A percentile compares a stretch with the other conserved stretches of the same genome.
phyloP scores from a whole-genome alignment of 1,140 invertebrate species.

The Chelonus insularis region DNA sequence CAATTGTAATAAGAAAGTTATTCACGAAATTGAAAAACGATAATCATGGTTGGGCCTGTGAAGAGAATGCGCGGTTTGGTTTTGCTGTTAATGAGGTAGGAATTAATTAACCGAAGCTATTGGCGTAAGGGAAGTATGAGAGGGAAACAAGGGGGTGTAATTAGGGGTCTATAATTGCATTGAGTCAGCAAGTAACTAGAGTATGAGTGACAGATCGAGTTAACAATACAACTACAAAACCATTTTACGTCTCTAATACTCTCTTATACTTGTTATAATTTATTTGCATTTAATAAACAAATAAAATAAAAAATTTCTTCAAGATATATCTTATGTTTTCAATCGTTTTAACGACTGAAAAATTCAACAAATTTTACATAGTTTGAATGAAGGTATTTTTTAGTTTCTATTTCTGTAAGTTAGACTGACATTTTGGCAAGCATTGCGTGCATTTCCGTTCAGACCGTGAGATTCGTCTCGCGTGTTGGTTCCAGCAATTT shows the following conservation, averaged over 20 bases:
- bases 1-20: background rate
- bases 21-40: background rate
- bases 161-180: conserved; percentile 55
- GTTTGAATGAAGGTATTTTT: background rate
- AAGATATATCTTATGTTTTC: too few relatives aligned
- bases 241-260: background rate
- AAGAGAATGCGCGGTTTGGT: conserved; percentile 18
- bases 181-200: conserved; percentile 38
- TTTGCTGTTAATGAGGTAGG: conserved; percentile 50
- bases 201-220: conserved; percentile 13
- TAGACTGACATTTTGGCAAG: conserved; percentile 9
- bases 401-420: background rate
- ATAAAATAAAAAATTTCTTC: background rate
- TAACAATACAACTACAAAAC: background rate
- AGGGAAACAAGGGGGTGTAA: conserved; percentile 33
- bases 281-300: background rate
- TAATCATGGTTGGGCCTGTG: conserved; percentile 31
- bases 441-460: conserved; percentile 8
- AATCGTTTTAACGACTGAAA: too few relatives aligned
- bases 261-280: too few relatives aligned
- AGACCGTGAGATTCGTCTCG: conserved; percentile 11
- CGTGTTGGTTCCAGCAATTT: conserved; percentile 8
- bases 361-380: background rate
- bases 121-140: background rate
- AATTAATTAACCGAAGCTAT: conserved; percentile 51